phyloP scores from a whole-genome alignment of 2,113 vertebrate genomes.

The Saccopteryx bilineata region DNA sequence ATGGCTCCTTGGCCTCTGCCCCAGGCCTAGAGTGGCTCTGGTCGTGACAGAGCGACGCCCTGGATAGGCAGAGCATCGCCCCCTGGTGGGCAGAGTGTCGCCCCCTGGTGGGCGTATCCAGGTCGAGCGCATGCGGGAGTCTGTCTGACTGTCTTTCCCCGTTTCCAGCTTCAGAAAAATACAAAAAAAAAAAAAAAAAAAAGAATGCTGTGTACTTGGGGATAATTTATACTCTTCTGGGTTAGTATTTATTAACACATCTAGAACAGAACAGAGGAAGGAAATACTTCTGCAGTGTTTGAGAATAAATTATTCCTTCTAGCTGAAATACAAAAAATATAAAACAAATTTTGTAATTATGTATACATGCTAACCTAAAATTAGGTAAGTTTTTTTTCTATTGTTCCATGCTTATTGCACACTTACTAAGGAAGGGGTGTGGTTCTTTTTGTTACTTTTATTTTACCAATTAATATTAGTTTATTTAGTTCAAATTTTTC shows the following conservation, averaged over 20 bases:
- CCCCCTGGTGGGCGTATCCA: too few species aligned
- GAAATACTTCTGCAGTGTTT: not conserved
- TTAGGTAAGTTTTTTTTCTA: not conserved
- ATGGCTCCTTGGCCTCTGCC: too few species aligned
- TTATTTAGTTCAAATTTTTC: constrained; percentile 48
- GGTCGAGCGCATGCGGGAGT: too few species aligned
- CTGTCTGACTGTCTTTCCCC: too few species aligned
- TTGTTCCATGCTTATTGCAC: not conserved
- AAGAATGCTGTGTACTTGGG: not conserved
- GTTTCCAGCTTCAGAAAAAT: too few species aligned
- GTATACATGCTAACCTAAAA: not conserved
- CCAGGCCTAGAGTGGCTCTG: too few species aligned
- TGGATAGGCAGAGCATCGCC: too few species aligned
- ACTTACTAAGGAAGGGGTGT: not conserved
- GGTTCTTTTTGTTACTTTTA: constrained; percentile 47
- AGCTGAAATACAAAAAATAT: constrained; percentile 47
- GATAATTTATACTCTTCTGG: not conserved
- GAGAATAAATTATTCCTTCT: not conserved
- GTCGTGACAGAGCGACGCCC: too few species aligned
- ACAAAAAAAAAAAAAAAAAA: too few species aligned
- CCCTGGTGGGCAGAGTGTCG: too few species aligned
- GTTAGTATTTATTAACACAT: constrained; percentile 50
- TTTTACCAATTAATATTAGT: constrained; percentile 35
- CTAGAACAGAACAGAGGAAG: not conserved
- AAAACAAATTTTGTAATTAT: constrained; percentile 51